These are phyloP conservation scores for Coregonus sp. DNA, from an alignment of 2,797 vertebrate species.

Conservation along the genomic window DNA sequence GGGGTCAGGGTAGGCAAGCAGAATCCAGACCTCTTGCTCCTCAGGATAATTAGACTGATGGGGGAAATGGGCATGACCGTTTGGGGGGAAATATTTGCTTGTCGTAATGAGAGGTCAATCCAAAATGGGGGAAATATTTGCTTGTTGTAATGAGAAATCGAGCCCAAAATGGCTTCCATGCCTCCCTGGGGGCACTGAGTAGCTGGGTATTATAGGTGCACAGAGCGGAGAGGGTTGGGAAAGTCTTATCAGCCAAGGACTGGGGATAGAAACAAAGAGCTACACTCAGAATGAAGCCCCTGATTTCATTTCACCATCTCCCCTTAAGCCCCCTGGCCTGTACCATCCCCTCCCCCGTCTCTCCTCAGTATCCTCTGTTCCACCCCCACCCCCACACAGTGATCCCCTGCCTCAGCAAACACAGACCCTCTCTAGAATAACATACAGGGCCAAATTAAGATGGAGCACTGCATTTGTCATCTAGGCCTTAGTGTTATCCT, in stretches of 20 bases:
- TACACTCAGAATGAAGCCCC: constrained; percentile 3
- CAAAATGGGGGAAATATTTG: constrained; percentile 36
- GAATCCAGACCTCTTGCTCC: constrained; percentile 37
- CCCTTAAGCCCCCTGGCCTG: constrained; percentile 3
- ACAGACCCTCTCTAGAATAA: constrained; percentile 47
- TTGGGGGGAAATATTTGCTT: constrained; percentile 25
- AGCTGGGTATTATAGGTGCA: constrained; percentile 12
- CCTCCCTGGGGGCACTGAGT: constrained; percentile 12
- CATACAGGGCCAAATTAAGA: constrained; percentile 64
- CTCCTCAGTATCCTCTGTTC: constrained; percentile 11
- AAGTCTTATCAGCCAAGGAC: constrained; percentile 27
- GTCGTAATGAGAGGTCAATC: constrained; percentile 29
- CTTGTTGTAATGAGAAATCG: constrained; percentile 29
- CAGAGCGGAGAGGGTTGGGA: constrained; percentile 6
- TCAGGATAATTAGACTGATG: constrained; percentile 30
- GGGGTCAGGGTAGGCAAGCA: constrained; percentile 11
- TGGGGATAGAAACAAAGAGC: constrained; percentile 3
- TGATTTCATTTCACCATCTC: constrained; percentile 4
- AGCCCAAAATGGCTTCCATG: constrained; percentile 41
- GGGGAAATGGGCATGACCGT: constrained; percentile 6
- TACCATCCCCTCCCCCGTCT: constrained; percentile 14
- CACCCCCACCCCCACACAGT: no score
- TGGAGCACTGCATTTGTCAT: constrained; percentile 59
- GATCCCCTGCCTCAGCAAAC: constrained; percentile 21
- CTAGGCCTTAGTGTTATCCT: constrained; percentile 45